Evolutionary conservation across 2,797 vertebrate genomes (phyloP), one percentile per base, ranked within the genome.

Genomic region (Chlorospingus flavigularis): DNA sequence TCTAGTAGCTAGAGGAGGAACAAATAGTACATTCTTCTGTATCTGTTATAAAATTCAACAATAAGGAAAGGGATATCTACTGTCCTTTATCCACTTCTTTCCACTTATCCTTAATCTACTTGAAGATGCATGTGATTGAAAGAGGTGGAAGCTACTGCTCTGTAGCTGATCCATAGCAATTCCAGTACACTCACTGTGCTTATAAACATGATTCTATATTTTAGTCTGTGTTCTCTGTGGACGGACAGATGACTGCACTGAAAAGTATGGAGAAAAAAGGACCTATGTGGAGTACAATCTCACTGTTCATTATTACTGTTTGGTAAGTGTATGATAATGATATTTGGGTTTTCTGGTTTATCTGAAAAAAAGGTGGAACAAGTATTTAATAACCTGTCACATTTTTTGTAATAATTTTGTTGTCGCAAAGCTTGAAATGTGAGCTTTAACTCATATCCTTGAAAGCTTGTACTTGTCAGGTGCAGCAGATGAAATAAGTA

Each of bases 231-330:
- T 96, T 93, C 98, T 99, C 70, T 99, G 99, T 96, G 98, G 98
- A 88, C 97, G 96, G 86, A 92, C 88, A 86, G 99, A 99, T 60
- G 98, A 99, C 79, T 98, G 98, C 87, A 98, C 98, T n/a, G 98
- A 98, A 84, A 97, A 99, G 91, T 99, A 98, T 65, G 99, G 99
- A 60, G 99, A 99, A 80, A 99, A 98, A 95, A 98, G 98, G 76
- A 98, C 97, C 28, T 96, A 98, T 13, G 78, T 97, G 53, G 97
- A 98, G 45, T 97, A 98, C 76, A 97, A 98, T 40, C 96, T 99
- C 37, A 98, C 98, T 35, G 97, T 99, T 81, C 99, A 99, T 97
- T 99, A 99, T 96, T 98, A 99, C 92, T 99, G 99, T 96, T 95
- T 99, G 98, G 99, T 99, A 93, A 98, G 99, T 97, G 79, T 86